Percentiles rank a stretch among this genome's conserved stretches.
Evolutionary conservation across 2,797 vertebrate species (phyloP).

Genomic region (Sciurus vulgaris): DNA sequence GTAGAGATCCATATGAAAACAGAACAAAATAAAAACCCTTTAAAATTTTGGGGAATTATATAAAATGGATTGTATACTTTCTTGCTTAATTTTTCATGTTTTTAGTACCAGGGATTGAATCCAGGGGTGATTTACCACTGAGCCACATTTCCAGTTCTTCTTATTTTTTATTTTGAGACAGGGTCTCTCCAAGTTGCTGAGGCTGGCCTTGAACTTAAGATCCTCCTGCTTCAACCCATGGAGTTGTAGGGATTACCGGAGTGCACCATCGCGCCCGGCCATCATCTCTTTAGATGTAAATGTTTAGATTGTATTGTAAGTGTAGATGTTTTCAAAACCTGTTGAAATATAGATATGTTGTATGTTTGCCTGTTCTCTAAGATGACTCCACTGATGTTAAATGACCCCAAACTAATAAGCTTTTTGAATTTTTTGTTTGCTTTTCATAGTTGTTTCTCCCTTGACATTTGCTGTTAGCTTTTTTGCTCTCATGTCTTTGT

Average conservation of each 20-base stretch:
- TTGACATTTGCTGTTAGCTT: slow-evolving; percentile 37
- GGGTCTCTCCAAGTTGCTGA: too few relatives aligned
- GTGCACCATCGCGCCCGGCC: too few relatives aligned
- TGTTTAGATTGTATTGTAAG: slow-evolving; percentile 47
- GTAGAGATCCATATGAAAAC: background rate
- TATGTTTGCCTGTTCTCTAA: background rate
- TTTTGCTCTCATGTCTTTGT: background rate
- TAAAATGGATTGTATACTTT: slow-evolving; percentile 19
- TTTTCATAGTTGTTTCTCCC: slow-evolving; percentile 43
- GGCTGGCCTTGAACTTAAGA: too few relatives aligned
- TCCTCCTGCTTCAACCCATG: too few relatives aligned
- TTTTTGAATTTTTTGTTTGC: slow-evolving; percentile 69
- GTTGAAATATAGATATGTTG: background rate
- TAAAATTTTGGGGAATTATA: background rate
- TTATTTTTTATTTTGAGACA: too few relatives aligned
- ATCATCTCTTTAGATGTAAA: slow-evolving; percentile 46
- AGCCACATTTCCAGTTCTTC: too few relatives aligned
- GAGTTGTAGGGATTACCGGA: too few relatives aligned
- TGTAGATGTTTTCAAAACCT: slow-evolving; percentile 57
- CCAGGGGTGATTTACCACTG: too few relatives aligned
- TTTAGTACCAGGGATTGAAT: too few relatives aligned
- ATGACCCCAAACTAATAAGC: slow-evolving; percentile 6
- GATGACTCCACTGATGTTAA: background rate
- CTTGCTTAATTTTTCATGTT: background rate
- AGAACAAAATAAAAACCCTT: background rate